Evolutionary conservation across 2,888 invertebrate genomes (phyloP), one percentile per base, ranked within the genome.

Genomic region (Endomychus coccineus): DNA sequence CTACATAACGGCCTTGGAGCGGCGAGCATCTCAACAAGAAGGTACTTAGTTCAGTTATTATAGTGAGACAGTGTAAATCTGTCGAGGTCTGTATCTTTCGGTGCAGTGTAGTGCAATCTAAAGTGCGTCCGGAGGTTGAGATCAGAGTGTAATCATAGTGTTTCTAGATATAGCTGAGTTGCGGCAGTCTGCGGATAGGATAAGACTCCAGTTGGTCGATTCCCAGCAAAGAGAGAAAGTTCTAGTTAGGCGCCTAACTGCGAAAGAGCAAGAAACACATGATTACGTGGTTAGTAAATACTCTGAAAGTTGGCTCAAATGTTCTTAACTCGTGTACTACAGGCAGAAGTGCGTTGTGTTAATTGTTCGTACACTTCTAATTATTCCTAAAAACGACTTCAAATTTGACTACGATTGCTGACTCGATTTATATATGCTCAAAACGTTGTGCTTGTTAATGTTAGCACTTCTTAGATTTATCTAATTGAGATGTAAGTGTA

Each of bases 201-300:
- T 83, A 58, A 81, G 81, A 57, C 79, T 81, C 54, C 89, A 90
- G 63, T 80, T 83, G 59, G 73, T 77, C 37, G 95, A 95, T 62
- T 83, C 89, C 45, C 84, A 87, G 58, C 81, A 91, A 54, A 78
- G 91, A 55, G 95, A 96, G 67, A 89, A 89, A 68, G 83, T 92
- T 46, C 78, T 96, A 52, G 85, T 94, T 52, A 82, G 94, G 58
- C 76, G 92, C 57, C 76, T 96, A 50, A 87, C 94, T 43, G 85
- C 88, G 48, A 96, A 96, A 70, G 96, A 96, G 64, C 94, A 95
- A 67, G 95, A 96, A 71, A 80, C 92, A 65, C 92, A 95, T 69
- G 94, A 95, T 70, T 90, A 86, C 73, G 82, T 87, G 71, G 94
- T 94, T 75, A 76, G 85, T 74, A 65, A 42, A 46, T n/a, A n/a